Evolutionary conservation across 2,797 vertebrate genomes (phyloP), one percentile per base, ranked within the genome.

Genomic region (Rhinogobio ventralis): DNA sequence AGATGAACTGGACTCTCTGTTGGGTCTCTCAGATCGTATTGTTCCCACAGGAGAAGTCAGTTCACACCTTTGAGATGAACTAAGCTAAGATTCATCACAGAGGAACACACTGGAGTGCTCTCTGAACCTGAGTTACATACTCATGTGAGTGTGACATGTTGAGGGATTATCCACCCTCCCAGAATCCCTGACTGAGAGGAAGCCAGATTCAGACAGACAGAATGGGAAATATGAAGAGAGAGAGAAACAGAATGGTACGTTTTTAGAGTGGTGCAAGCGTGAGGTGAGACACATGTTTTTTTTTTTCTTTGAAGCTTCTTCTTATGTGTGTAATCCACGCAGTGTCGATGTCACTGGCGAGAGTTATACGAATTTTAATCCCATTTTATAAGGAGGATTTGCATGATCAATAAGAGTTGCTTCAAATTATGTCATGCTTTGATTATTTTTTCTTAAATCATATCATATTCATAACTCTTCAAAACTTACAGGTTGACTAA

Each of bases 141-240:
- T 77, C 82, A 67, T 30, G 64, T 77, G 69, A 74, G 69, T 82
- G 71, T 74, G 49, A 77, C 49, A 57, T 83, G 73, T 83, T 77
- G 36, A 83, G 73, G 73, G 73, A 83, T 83, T 68, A 83, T 83
- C 49, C 49, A 25, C 8, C 51, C 51, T 81, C 80, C 68, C 39
- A 72, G 36, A 46, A 73, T 33, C 64, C 82, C 46, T 42, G 55
- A 82, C 25, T 62, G 81, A 82, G 68, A 46, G 53, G 39, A 73
- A 49, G 55, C 68, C 19, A 73, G 55, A 82, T 30, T 45, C 53
- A 67, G 45, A 68, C 49, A n/a, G 60, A 39, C 79, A 68, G 72
- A 86, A 69, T 42, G 33, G 51, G 64, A 60, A 57, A 57, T 23
- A 75, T 14, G 45, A 53, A 60, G 25, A 64, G 4, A 17, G 33